Evolutionary conservation across 2,113 vertebrate species (phyloP), one percentile per base, ranked within the genome.

Genomic region (Hydrolagus affinis): DNA sequence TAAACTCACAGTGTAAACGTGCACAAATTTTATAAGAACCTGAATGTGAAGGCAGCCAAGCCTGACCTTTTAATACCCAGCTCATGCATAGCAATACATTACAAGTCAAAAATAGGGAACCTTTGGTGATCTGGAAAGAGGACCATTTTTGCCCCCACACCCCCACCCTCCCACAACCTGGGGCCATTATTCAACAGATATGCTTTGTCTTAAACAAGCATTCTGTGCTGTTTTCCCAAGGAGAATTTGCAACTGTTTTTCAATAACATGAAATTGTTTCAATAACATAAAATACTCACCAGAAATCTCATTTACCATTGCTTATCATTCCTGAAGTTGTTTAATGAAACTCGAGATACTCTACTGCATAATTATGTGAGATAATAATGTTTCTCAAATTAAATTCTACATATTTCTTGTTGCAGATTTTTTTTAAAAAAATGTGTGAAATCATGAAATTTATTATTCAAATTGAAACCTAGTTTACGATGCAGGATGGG

Each of bases 201-300:
- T 78, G 57, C 23, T 62, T 28, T 4, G 11, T 3, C 76, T 62
- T n/a, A 25, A 19, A 76, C 44, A 57, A 9, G 19, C 32, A 76
- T 76, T 76, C 44, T 57, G 44, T 59, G 57, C 76, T 28, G 76
- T 8, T 62, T 62, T 15, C 4, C 25, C 59, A 56, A 6, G 11
- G 76, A 60, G 4, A 78, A n/a, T 78, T 60, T 60, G n/a, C 76
- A 76, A 44, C 44, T 44, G 15, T 77, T 77, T 56, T 77, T 77
- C n/a, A 11, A 62, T 15, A 62, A 62, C 23, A 59, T 15, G 12
- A n/a, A 78, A 59, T 14, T n/a, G n/a, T n/a, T n/a, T 59, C n/a
- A 12, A n/a, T 78, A 23, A 78, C 10, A n/a, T 60, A 60, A 4
- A 17, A 76, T 57, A 44, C 44, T 44, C 44, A 44, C 44, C 44